A percentile compares a stretch with the other conserved stretches of the same genome.
These are phyloP conservation scores for Eurois occulta DNA, from an alignment of 2,888 invertebrate species.

Conservation along the genomic window DNA sequence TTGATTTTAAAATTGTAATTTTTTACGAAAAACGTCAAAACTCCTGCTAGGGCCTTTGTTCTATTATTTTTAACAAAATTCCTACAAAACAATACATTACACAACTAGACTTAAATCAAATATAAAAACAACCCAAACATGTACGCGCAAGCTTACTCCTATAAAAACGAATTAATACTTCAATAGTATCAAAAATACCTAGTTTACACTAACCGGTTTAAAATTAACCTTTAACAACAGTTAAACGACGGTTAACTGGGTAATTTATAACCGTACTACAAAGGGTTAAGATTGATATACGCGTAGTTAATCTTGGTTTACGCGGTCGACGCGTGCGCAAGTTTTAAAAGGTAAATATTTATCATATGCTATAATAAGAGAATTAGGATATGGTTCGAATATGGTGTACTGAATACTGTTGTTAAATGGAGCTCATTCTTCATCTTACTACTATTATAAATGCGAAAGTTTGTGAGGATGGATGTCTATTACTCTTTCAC, in stretches of 20 bases:
- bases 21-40: too few species aligned
- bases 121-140: conserved; percentile 1
- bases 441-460: neutral
- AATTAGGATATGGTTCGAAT: conserved; percentile 39
- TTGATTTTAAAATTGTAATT: too few species aligned
- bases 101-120: conserved; percentile 9
- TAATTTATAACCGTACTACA: conserved; percentile 65
- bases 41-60: too few species aligned
- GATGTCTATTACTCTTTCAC: neutral
- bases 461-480: neutral
- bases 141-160: conserved; percentile 6
- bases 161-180: conserved; percentile 56
- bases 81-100: neutral
- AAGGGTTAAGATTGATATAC: conserved; percentile 66
- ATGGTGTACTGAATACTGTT: conserved; percentile 25
- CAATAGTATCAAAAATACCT: conserved; percentile 61
- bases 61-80: neutral
- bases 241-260: conserved; percentile 58
- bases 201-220: conserved; percentile 61
- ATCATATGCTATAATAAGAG: conserved; percentile 55
- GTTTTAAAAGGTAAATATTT: conserved; percentile 58
- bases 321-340: conserved; percentile 55
- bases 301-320: conserved; percentile 63
- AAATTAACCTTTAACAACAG: conserved; percentile 62
- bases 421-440: neutral